Evolutionary conservation across 2,888 invertebrate genomes (phyloP).

Genomic region (Epirrhoe alternata): DNA sequence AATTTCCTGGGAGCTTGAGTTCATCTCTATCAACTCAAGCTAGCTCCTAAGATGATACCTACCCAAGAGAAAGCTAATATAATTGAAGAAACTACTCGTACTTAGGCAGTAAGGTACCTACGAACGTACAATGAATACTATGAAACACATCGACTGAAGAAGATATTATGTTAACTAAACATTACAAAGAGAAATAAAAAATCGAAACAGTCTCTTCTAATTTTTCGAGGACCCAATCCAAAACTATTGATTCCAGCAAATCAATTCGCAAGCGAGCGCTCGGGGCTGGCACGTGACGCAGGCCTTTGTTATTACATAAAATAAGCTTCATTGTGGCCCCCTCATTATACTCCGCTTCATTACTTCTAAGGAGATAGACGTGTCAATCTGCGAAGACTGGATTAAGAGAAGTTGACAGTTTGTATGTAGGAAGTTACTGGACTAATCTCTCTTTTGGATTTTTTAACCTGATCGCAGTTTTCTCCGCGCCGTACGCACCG

Average conservation of each 20-base stretch:
- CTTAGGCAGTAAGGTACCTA: too few species aligned
- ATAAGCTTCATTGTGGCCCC: constrained; percentile 65
- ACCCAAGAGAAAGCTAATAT: too few species aligned
- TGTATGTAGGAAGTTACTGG: constrained; percentile 5
- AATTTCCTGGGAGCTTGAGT: too few species aligned
- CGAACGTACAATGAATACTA: too few species aligned
- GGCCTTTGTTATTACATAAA: constrained; percentile 46
- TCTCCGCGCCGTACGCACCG: too few species aligned
- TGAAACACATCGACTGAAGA: too few species aligned
- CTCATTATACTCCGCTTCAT: constrained; percentile 63
- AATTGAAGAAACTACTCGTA: too few species aligned
- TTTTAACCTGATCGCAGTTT: too few species aligned
- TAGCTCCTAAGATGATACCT: too few species aligned
- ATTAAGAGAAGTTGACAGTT: constrained; percentile 31
- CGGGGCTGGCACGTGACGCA: constrained; percentile 41
- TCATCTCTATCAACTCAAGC: too few species aligned
- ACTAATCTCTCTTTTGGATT: neutral
- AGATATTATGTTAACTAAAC: too few species aligned
- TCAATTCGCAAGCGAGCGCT: constrained; percentile 36
- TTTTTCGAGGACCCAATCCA: neutral
- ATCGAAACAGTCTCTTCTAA: neutral
- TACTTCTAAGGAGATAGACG: constrained; percentile 56
- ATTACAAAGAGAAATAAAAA: too few species aligned
- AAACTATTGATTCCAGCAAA: constrained; percentile 24
- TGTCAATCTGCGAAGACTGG: constrained; percentile 56